Conservation (phyloP, 1,140 invertebrate genomes). For the Sycobia sp. region DNA sequence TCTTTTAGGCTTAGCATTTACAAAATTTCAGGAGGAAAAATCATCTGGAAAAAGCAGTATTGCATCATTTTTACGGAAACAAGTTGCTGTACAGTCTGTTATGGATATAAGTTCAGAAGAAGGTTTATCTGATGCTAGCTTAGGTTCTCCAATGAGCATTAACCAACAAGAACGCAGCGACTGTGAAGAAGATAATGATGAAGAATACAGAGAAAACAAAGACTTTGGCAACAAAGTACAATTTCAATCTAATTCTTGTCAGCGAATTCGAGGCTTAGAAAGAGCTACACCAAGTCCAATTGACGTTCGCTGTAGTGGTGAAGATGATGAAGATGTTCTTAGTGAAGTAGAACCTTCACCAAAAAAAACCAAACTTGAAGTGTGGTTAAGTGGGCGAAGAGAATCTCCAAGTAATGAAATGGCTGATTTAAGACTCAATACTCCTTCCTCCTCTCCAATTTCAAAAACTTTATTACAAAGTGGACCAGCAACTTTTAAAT, state of each 20-base stretch:
- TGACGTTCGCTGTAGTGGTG: slow-evolving; percentile 37
- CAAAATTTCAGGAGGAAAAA: slow-evolving; percentile 73
- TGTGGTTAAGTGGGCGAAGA: slow-evolving; percentile 54
- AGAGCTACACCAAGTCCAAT: slow-evolving; percentile 45
- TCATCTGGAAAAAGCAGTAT: slow-evolving; percentile 69
- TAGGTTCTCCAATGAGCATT: slow-evolving; percentile 54
- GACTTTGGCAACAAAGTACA: slow-evolving; percentile 34
- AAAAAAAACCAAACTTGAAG: slow-evolving; percentile 68
- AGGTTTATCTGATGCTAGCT: slow-evolving; percentile 43
- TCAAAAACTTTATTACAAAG: slow-evolving; percentile 46
- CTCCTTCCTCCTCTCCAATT: slow-evolving; percentile 51
- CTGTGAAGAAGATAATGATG: slow-evolving; percentile 48
- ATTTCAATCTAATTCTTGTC: slow-evolving; percentile 28
- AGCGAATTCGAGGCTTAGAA: slow-evolving; percentile 28
- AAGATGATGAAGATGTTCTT: slow-evolving; percentile 52
- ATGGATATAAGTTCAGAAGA: slow-evolving; percentile 59
- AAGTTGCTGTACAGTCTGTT: slow-evolving; percentile 73
- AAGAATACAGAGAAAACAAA: slow-evolving; percentile 33
- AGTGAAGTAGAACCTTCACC: slow-evolving; percentile 74
- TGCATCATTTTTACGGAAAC: slow-evolving; percentile 72
- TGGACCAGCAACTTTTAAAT: slow-evolving; percentile 49
- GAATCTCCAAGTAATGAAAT: slow-evolving; percentile 58
- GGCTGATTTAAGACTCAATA: slow-evolving; percentile 51
- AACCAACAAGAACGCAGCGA: slow-evolving; percentile 46
- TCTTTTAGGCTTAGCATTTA: slow-evolving; percentile 76